Evolutionary conservation across 2,113 vertebrate species (phyloP).

Genomic region (human): GRCh38 chr1:97422501-97423000

Average conservation of each 20-base stretch:
- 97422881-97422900: neutral
- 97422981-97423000: neutral
- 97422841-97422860: neutral
- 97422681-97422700: neutral
- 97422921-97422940: neutral
- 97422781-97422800: neutral
- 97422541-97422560: neutral
- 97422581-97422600: neutral
- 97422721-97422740: neutral
- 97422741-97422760: neutral
- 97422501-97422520: neutral
- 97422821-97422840: neutral
- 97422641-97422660: neutral
- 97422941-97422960: neutral
- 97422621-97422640: neutral
- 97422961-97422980: neutral
- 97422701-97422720: neutral
- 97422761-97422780: neutral
- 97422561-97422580: neutral
- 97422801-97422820: neutral
- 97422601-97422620: neutral
- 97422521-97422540: neutral
- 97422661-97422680: neutral
- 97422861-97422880: neutral
- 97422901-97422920: neutral